Evolutionary conservation across 1,140 invertebrate species (phyloP), one percentile per base, ranked within the genome.

Genomic region (Eupristina koningsbergeri): DNA sequence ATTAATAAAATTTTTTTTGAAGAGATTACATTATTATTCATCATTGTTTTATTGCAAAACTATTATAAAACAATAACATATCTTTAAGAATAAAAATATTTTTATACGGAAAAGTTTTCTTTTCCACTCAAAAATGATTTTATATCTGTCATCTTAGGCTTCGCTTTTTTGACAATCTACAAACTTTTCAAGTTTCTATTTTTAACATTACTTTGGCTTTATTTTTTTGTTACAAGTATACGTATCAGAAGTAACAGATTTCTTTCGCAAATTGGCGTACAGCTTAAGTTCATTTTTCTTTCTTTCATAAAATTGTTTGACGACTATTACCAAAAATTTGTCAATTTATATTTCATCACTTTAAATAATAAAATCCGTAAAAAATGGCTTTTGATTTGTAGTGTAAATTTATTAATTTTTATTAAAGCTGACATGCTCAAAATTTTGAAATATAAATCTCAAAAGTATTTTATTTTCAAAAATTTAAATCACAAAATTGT

Each of bases 261-360:
- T 77, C 61, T 64, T 34, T 50, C 11, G 58, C 41, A n/a, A 7
- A 41, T 9, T 67, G 22, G 45, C 1, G 67, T 39, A n/a, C 0
- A 47, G 47, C 50, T 71, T 71, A 71, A 80, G 79, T 80, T 64
- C 79, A 71, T 75, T 80, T 53, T 19, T 15, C 80, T 41, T 71
- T 64, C 9, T 63, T 74, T n/a, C n/a, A n/a, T n/a, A n/a, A n/a
- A n/a, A n/a, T n/a, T 29, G 29, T 1, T 19, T 29, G 47, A 1
- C 22, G 77, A 29, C 58, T 53, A 79, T 50, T 74, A 45, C 45
- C n/a, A n/a, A 29, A 26, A 74, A 81, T 74, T 53, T 74, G 80
- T 26, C 80, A 81, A 74, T 61, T 81, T 53, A 34, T 34, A 53
- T n/a, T 31, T 74, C 67, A 34, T 31, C 47, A 47, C 41, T 13